Base-by-base conservation (phyloP, 2,113 vertebrate species). In the Rhineura floridana region DNA sequence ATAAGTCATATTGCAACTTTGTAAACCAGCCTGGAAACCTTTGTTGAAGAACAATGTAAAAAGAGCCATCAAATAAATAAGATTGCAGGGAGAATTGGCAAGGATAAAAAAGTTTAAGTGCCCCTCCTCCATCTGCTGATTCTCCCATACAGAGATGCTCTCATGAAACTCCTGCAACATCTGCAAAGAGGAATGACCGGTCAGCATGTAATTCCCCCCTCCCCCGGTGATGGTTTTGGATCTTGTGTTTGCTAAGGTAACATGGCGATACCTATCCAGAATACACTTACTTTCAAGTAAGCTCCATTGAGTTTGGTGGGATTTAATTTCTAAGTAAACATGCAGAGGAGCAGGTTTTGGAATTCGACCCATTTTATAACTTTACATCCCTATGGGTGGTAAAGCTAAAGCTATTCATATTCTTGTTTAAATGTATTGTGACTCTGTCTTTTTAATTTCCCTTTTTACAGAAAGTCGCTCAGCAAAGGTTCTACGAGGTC, bases 401-500 rank as follows among this genome's bases (percentile, higher is more conserved):
- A 69, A 87, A 75, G 23, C 21, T 19, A 78, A 76, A 25, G 5
- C 23, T 7, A 19, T 28, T 75, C 11, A n/a, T 23, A 17, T n/a
- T 62, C 70, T 33, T 30, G 30, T 25, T 83, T 65, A 50, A 7
- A 13, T 83, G 50, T 76, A 50, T 44, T 28, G 23, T 63, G 8
- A 19, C 17, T 23, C 30, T 87, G n/a, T 52, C 52, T 72, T 50
- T n/a, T n/a, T 52, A 80, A 65, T 83, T 89, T 63, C 0, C 19
- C 0, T 3, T 85, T 19, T 85, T 77, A 3, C 95, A 98, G 97
- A n/a, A 96, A 96, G 42, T 95, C 96, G 84, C 85, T 96, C 25
- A 81, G 91, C 84, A 96, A 97, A 46, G 97, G 95, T 50, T 99
- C 98, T 0, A 95, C 98, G 81, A 97, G 97, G 55, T 97, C 97